Base-by-base conservation (phyloP, 2,113 vertebrate species). In the Ranitomeya variabilis region DNA sequence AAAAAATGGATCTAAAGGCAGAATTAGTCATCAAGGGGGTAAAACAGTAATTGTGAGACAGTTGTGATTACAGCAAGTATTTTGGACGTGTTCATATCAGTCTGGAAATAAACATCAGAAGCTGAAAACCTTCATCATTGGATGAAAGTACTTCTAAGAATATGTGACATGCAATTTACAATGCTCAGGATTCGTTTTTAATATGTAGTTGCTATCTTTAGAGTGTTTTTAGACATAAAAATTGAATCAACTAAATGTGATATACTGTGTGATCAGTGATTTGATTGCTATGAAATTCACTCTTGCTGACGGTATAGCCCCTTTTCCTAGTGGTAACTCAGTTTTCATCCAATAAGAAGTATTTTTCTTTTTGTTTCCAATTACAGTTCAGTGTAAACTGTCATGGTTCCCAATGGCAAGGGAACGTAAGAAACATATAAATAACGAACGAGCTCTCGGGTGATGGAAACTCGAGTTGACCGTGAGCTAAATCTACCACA, bases 31-130 rank as follows among this genome's bases (percentile, higher is more conserved):
- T n/a, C 4, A 37, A 83, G 89, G 79, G 89, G 55, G 88, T 89
- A 51, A 57, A 54, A 23, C 86, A 64, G 51, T 80, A 79, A 26
- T 69, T 37, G 19, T 21, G 6, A 26, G 7, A 57, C 54, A 26
- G 12, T 23, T 73, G 67, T 89, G 62, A 73, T 80, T 91, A 52
- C 80, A 73, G 89, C 86, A 16, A 89, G 66, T 55, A 90, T 77
- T 78, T 85, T 74, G 5, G 60, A 86, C 52, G 71, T 67, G 57
- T 87, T 14, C 52, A 89, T 67, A 64, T 89, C 64, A 86, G 37
- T 73, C 9, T 16, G 6, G 45, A 62, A 83, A 87, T 52, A 15
- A 84, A 86, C 74, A 79, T 83, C 60, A 37, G 51, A 90, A 9
- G 81, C 55, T 21, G 5, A 60, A 83, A 60, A 52, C 59, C n/a